These are phyloP conservation scores for Nesometra sesokonis DNA, from an alignment of 35 echinoderm and acorn worm genomes.

Conservation along the genomic window DNA sequence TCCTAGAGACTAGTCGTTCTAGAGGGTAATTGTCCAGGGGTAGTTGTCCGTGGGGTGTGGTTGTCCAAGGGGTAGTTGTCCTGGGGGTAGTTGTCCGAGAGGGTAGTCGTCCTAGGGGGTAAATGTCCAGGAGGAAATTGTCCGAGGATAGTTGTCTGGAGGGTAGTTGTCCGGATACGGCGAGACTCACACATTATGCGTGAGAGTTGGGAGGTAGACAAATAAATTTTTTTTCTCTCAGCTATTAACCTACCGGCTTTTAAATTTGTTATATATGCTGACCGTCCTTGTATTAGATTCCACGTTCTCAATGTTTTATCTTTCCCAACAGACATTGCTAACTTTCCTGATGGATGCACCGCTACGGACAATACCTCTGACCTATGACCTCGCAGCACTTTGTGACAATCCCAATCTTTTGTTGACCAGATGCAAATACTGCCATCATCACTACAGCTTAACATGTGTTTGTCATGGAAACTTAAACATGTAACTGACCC, in stretches of 20 bases:
- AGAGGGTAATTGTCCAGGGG: too few species aligned
- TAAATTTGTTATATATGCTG: constrained; percentile 95
- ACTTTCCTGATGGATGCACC: constrained; percentile 88
- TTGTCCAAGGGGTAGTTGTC: too few species aligned
- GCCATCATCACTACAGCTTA: constrained; percentile 80
- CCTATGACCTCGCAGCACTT: constrained; percentile 77
- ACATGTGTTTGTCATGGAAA: constrained; percentile 72
- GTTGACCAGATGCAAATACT: constrained; percentile 77
- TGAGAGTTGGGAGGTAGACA: too few species aligned
- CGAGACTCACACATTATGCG: too few species aligned
- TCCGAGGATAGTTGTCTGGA: too few species aligned
- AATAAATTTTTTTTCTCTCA: too few species aligned
- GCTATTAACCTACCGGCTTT: constrained; percentile 82
- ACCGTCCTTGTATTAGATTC: constrained; percentile 82
- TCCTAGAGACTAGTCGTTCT: too few species aligned
- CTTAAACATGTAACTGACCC: constrained; percentile 55
- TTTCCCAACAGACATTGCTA: constrained; percentile 67
- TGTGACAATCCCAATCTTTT: constrained; percentile 71
- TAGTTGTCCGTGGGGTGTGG: too few species aligned
- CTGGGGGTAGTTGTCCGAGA: too few species aligned
- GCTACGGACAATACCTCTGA: constrained; percentile 69
- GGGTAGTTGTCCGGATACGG: too few species aligned
- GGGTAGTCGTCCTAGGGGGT: too few species aligned
- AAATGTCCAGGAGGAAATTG: too few species aligned
- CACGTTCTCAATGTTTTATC: constrained; percentile 89